Percentiles rank a stretch among this genome's conserved stretches.
Evolutionary conservation across 1,140 invertebrate genomes (phyloP).

Genomic region (Drosophila bocqueti): DNA sequence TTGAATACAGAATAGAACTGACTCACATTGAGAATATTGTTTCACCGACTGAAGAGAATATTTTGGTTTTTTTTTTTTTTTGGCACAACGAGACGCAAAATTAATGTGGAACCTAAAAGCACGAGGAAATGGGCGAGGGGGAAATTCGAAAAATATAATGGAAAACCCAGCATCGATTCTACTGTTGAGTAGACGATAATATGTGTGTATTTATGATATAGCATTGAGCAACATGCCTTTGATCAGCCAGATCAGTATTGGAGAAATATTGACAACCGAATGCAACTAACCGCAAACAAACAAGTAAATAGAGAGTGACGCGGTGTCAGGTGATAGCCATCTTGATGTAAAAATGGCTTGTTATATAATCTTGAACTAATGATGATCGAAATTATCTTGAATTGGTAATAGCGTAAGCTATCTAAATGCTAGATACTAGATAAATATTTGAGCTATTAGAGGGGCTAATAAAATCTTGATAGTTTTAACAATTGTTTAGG

Average conservation of each 20-base stretch:
- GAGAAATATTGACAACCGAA: conserved; percentile 11
- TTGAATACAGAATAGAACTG: conserved; percentile 13
- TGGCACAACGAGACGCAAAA: conserved; percentile 2
- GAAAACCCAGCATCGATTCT: conserved; percentile 4
- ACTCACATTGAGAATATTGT: conserved; percentile 16
- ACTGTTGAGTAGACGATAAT: background rate
- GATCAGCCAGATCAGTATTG: conserved; percentile 1
- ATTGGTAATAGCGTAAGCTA: conserved; percentile 3
- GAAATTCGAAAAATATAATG: conserved; percentile 4
- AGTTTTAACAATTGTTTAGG: background rate
- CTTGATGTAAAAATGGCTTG: conserved; percentile 11
- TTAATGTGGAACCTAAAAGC: conserved; percentile 8
- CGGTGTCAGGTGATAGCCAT: conserved; percentile 30
- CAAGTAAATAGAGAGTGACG: conserved; percentile 15
- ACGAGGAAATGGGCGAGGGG: background rate
- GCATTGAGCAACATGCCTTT: conserved; percentile 25
- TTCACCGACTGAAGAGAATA: conserved; percentile 8
- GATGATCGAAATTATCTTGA: conserved; percentile 1
- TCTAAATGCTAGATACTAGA: background rate
- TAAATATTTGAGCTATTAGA: background rate
- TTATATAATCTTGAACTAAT: conserved; percentile 25
- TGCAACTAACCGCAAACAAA: conserved; percentile 37
- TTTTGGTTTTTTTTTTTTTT: background rate
- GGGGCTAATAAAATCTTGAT: conserved; percentile 2
- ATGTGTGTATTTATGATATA: conserved; percentile 8